Conservation (phyloP, 2,888 invertebrate species). For the Frankliniella fusca region DNA sequence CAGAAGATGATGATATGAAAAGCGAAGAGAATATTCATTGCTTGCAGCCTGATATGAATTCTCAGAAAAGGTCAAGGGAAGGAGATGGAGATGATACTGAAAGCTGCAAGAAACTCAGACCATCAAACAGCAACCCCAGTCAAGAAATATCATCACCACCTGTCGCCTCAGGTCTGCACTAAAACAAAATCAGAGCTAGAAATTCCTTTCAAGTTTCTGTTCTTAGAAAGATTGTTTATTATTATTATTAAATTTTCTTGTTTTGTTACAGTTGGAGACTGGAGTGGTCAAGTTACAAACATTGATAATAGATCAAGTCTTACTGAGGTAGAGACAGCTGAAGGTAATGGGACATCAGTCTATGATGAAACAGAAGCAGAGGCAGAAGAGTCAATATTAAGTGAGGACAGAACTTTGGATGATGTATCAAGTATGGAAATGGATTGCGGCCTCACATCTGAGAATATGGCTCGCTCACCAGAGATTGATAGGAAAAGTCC, state of each 20-base stretch:
- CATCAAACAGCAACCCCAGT: background rate
- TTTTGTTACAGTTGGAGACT: background rate
- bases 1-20: constrained; percentile 36
- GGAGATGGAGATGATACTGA: constrained; percentile 35
- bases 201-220: background rate
- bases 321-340: background rate
- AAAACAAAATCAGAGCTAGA: constrained; percentile 1
- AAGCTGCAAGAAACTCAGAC: constrained; percentile 36
- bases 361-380: constrained; percentile 37
- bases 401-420: constrained; percentile 1
- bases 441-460: background rate
- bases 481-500: background rate
- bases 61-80: constrained; percentile 32
- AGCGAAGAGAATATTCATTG: constrained; percentile 37
- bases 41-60: constrained; percentile 34
- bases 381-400: constrained; percentile 34
- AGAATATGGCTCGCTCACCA: background rate
- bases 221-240: background rate
- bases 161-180: too few species aligned
- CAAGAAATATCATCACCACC: too few species aligned
- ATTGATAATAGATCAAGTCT: background rate
- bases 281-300: background rate
- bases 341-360: constrained; percentile 7
- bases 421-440: constrained; percentile 24
- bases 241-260: background rate